phyloP scores from a whole-genome alignment of 2,888 invertebrate species.

The Salpingus planirostris region DNA sequence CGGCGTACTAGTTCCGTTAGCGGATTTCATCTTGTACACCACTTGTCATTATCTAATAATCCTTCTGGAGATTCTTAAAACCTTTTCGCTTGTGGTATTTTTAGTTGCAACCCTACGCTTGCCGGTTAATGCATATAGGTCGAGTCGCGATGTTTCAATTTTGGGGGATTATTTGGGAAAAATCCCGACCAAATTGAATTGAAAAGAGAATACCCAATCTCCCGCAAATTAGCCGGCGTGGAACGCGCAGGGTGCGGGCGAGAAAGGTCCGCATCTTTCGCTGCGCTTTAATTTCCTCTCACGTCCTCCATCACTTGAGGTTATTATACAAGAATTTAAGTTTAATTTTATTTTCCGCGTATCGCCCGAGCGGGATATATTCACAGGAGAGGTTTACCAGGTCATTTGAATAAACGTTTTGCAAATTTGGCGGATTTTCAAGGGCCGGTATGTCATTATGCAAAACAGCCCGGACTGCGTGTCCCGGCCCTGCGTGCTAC shows the following conservation, averaged over 20 bases:
- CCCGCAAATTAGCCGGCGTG: slow-evolving; percentile 13
- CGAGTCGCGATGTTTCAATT: too few species aligned
- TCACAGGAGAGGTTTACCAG: slow-evolving; percentile 17
- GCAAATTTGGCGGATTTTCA: slow-evolving; percentile 35
- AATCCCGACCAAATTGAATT: slow-evolving; percentile 5
- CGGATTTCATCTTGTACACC: too few species aligned
- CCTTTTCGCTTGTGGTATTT: too few species aligned
- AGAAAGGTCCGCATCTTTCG: slow-evolving; percentile 10
- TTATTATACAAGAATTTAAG: slow-evolving; percentile 22
- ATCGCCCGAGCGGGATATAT: slow-evolving; percentile 21
- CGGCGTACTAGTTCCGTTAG: not conserved
- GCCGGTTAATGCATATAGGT: too few species aligned
- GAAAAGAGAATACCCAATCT: slow-evolving; percentile 16
- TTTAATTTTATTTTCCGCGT: slow-evolving; percentile 23
- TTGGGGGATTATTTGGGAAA: slow-evolving; percentile 4
- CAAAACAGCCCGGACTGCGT: slow-evolving; percentile 25
- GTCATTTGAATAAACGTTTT: slow-evolving; percentile 35
- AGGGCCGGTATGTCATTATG: slow-evolving; percentile 30
- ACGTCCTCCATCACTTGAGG: slow-evolving; percentile 20
- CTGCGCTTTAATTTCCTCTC: slow-evolving; percentile 17
- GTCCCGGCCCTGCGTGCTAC: slow-evolving; percentile 25
- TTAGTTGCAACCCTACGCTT: too few species aligned
- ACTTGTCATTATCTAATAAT: too few species aligned
- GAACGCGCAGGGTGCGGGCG: slow-evolving; percentile 1
- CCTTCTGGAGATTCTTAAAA: too few species aligned